These are phyloP conservation scores for Poicephalus gulielmi DNA, from an alignment of 2,113 vertebrate genomes.

Conservation along the genomic window DNA sequence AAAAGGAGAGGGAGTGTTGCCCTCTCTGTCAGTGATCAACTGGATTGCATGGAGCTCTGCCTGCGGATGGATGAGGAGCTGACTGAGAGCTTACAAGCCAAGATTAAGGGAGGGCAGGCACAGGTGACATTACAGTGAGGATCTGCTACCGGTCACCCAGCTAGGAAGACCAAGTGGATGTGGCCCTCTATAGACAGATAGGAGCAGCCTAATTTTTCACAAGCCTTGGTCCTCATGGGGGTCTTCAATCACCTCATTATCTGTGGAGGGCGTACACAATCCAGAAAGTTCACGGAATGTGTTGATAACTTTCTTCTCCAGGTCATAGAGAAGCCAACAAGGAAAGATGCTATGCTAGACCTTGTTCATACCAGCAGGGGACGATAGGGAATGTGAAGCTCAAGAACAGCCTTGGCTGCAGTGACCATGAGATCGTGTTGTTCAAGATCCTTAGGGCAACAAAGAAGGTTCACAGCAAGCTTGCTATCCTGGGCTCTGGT, in stretches of 20 bases:
- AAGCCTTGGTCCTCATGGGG: background rate
- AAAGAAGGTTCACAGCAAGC: background rate
- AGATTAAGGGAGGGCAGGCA: background rate
- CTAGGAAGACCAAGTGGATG: background rate
- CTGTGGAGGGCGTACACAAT: background rate
- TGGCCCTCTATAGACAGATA: background rate
- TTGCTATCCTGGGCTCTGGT: background rate
- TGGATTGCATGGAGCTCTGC: background rate
- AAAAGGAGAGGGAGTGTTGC: background rate
- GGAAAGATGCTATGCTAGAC: background rate
- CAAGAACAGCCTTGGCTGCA: background rate
- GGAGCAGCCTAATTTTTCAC: background rate
- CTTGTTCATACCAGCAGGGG: background rate
- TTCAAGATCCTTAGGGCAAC: background rate
- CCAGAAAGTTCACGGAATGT: background rate
- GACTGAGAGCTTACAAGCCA: background rate
- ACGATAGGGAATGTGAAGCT: background rate
- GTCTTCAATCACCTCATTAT: background rate
- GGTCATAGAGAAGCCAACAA: background rate
- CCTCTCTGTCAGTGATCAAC: background rate
- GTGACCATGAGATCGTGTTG: background rate
- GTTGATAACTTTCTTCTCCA: background rate
- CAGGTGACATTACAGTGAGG: background rate
- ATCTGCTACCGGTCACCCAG: background rate
- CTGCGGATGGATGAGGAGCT: background rate